Conservation (phyloP, 1,140 invertebrate species). For the Eumeta japonica region DNA sequence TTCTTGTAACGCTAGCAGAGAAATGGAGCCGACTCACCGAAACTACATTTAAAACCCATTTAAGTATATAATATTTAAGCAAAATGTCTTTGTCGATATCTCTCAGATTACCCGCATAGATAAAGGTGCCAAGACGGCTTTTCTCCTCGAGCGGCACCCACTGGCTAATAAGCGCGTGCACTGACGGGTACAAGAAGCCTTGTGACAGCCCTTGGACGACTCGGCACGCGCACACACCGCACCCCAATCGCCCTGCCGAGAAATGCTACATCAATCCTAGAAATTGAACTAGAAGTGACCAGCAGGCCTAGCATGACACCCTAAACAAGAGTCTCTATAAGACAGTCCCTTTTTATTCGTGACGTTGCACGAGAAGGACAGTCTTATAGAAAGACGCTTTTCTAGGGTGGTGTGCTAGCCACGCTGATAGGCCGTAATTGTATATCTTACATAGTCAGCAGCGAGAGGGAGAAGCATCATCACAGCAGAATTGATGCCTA, state of each 20-base stretch:
- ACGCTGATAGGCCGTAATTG: no score
- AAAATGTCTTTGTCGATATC: no score
- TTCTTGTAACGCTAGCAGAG: no score
- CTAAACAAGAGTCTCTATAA: no score
- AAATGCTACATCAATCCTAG: neutral
- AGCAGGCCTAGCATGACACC: no score
- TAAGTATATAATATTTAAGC: no score
- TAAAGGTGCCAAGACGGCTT: slow-evolving; percentile 15
- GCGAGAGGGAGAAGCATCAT: slow-evolving; percentile 8
- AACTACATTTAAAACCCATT: no score
- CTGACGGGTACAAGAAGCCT: slow-evolving; percentile 73
- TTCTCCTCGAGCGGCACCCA: slow-evolving; percentile 61
- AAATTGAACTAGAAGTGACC: neutral
- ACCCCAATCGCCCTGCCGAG: slow-evolving; percentile 56
- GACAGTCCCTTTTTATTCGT: neutral
- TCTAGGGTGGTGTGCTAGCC: neutral
- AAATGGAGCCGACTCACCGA: no score
- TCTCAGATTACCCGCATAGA: slow-evolving; percentile 22
- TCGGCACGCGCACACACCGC: slow-evolving; percentile 60
- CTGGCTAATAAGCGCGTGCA: slow-evolving; percentile 73
- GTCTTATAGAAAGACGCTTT: no score
- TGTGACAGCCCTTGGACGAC: slow-evolving; percentile 72
- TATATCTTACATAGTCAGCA: slow-evolving; percentile 21
- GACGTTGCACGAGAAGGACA: no score
- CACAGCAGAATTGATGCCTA: slow-evolving; percentile 10